These are phyloP conservation scores for Rhingia campestris DNA, from an alignment of 2,888 invertebrate species.

Conservation along the genomic window DNA sequence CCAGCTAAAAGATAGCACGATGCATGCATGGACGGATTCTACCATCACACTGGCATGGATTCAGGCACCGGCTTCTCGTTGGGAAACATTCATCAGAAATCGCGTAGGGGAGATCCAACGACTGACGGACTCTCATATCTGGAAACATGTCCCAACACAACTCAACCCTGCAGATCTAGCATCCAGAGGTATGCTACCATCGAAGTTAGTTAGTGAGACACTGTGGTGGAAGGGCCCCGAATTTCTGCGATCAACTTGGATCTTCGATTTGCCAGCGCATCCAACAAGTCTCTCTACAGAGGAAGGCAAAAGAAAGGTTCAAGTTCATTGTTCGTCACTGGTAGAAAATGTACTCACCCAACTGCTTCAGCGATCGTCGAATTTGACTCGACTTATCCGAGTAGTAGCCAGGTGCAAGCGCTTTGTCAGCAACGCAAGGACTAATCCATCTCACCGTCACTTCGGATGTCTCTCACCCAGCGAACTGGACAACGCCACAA, in stretches of 20 bases:
- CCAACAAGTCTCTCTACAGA: conserved; percentile 5
- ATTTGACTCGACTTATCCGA: conserved; percentile 7
- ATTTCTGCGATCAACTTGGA: too few relatives aligned
- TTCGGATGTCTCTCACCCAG: not conserved
- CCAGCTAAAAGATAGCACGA: not conserved
- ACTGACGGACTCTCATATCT: too few relatives aligned
- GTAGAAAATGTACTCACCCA: not conserved
- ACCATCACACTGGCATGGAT: too few relatives aligned
- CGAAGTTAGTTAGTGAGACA: not conserved
- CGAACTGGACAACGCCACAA: not conserved
- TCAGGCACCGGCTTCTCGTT: too few relatives aligned
- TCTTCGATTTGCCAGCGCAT: conserved; percentile 13
- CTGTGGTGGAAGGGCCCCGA: too few relatives aligned
- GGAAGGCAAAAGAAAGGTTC: too few relatives aligned
- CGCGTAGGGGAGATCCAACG: not conserved
- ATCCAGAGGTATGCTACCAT: conserved; percentile 37
- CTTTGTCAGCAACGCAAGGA: not conserved
- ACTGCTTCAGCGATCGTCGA: not conserved
- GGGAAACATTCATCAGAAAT: conserved; percentile 26
- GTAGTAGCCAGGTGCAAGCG: conserved; percentile 10
- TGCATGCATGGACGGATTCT: conserved; percentile 36
- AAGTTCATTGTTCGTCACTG: too few relatives aligned
- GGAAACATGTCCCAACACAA: not conserved
- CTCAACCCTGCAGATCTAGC: conserved; percentile 67
- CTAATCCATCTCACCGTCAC: not conserved